Conservation (phyloP, 2,888 invertebrate species). For the Nomada ferruginata region DNA sequence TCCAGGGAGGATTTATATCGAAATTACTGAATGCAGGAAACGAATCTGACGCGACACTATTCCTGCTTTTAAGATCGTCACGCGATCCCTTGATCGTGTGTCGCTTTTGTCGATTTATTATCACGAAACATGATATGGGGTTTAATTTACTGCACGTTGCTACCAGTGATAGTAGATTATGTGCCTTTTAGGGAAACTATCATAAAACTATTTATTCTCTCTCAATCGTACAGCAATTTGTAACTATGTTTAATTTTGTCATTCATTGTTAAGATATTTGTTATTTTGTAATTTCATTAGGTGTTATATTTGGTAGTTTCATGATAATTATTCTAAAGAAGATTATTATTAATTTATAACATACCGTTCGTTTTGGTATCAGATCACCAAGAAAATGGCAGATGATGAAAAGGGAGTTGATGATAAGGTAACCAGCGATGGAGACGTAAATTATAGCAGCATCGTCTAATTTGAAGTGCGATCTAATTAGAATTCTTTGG, state of each 20-base stretch:
- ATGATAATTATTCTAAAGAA: too few species aligned
- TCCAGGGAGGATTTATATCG: constrained; percentile 1
- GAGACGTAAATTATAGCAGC: constrained; percentile 89
- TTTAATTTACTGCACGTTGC: background rate
- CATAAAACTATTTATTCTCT: background rate
- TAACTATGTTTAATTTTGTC: background rate
- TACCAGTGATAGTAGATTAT: too few species aligned
- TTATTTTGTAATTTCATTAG: too few species aligned
- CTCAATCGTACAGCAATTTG: background rate
- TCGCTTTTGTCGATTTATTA: constrained; percentile 28
- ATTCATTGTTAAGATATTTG: background rate
- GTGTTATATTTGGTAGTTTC: too few species aligned
- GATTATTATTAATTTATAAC: background rate
- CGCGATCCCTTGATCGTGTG: constrained; percentile 38
- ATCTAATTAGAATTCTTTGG: constrained; percentile 78
- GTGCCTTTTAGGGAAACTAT: too few species aligned
- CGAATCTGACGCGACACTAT: constrained; percentile 3
- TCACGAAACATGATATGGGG: constrained; percentile 9
- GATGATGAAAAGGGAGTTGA: constrained; percentile 87
- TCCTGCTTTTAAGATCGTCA: constrained; percentile 42
- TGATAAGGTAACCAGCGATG: constrained; percentile 88
- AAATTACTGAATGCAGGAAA: constrained; percentile 29
- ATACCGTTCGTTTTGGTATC: constrained; percentile 87
- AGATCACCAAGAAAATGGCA: constrained; percentile 87
- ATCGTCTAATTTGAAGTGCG: constrained; percentile 86